Conservation (phyloP, 2,113 vertebrate genomes). For the Ceuthmochares aereus region DNA sequence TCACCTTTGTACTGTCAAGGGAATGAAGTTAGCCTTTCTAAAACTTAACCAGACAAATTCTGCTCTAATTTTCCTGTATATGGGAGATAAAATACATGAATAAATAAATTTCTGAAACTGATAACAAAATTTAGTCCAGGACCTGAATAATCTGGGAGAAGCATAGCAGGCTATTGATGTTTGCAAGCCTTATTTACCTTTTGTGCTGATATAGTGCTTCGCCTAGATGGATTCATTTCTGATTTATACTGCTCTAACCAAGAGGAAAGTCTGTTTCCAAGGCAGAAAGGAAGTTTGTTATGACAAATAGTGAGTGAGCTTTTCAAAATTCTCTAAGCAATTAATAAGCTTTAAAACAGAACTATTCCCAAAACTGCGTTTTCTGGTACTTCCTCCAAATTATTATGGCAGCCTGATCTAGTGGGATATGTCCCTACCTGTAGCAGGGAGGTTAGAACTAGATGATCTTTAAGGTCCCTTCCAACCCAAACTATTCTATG, state of each 20-base stretch:
- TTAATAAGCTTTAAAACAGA: not conserved
- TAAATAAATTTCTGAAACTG: not conserved
- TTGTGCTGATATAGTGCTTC: not conserved
- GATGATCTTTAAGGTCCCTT: no score
- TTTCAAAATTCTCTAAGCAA: not conserved
- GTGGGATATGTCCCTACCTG: no score
- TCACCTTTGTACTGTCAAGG: not conserved
- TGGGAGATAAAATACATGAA: not conserved
- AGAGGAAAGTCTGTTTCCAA: not conserved
- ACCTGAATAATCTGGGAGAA: not conserved
- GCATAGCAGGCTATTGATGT: not conserved
- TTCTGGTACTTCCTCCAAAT: not conserved
- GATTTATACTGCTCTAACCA: not conserved
- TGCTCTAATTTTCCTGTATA: not conserved
- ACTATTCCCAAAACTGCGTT: not conserved
- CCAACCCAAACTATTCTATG: no score
- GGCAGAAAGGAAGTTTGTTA: not conserved
- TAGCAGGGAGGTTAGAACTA: no score
- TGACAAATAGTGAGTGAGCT: not conserved
- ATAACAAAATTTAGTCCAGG: not conserved
- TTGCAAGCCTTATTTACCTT: not conserved
- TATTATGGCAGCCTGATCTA: not conserved
- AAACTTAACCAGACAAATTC: not conserved
- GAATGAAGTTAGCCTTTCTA: not conserved
- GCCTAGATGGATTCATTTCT: not conserved